Base-by-base conservation (phyloP, 2,113 vertebrate genomes). In the Percopsis transmontana region DNA sequence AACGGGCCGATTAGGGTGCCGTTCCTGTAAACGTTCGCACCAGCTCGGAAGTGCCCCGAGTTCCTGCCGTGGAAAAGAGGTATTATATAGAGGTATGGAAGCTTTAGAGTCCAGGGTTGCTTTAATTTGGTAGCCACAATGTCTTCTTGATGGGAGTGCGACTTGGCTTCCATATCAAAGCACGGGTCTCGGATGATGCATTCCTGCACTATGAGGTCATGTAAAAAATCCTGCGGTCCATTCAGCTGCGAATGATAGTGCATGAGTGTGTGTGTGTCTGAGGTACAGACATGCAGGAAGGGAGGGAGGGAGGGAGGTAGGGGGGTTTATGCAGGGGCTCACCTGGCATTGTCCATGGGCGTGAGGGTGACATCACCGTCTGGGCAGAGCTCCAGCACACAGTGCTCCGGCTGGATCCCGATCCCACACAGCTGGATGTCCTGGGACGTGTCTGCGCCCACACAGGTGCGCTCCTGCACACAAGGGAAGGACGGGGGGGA, bases 381-480 rank as follows among this genome's bases (percentile, higher is more conserved):
- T 0, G 90, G 62, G 54, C 93, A 89, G 20, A 98, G 93, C 72
- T 97, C 93, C 69, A 99, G 94, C 80, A 95, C 78, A 59, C 96
- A 98, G 88, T 99, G 97, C 74, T 98, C 94, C 2, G 95, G 88
- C 72, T 97, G 96, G 82, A 99, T 99, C 33, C 97, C 97, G 74
- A 99, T 99, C 10, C 97, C 97, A 56, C 95, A 99, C 60, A 99
- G 94, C 90, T 99, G 97, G 84, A 99, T 98, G 85, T 99, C 97
- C 90, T 99, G 97, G 77, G 97, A 97, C 0, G 95, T 98, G 85
- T 98, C 94, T 9, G 96, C 97, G 19, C 97, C 97, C 74, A 99
- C 95, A 76, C 91, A 93, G 0, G 95, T 96, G 78, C 95, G 95
- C 80, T 96, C 94, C 97, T 99, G 68, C 38, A 74, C 72, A 78